Percentiles rank a stretch among this genome's conserved stretches.
Conservation (phyloP, 2,113 vertebrate genomes). For the Vidua macroura region DNA sequence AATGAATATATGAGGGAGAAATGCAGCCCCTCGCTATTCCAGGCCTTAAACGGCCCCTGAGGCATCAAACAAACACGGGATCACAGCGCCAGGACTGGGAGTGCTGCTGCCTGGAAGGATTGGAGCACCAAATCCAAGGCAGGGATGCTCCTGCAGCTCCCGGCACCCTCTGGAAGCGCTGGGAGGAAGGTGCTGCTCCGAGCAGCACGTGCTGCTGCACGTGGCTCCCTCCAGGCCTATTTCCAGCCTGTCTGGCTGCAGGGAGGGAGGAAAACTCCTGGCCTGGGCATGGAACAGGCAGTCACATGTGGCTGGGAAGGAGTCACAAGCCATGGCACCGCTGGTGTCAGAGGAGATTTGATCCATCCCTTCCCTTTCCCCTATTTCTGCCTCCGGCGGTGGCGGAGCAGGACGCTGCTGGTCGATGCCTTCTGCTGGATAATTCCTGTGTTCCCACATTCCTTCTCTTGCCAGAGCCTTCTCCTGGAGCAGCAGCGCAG, state of each 20-base stretch:
- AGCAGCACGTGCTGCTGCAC: not conserved
- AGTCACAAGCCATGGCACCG: not conserved
- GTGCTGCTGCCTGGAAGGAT: accelerated
- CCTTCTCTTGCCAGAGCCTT: not conserved
- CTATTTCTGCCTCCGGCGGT: not conserved
- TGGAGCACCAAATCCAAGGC: accelerated
- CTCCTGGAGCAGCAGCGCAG: not conserved
- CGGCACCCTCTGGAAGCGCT: not conserved
- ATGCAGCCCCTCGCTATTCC: not conserved
- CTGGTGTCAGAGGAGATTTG: not conserved
- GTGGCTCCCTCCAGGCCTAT: not conserved
- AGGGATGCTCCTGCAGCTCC: not conserved
- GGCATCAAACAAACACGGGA: not conserved
- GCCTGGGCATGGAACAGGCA: not conserved
- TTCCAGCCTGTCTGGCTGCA: not conserved
- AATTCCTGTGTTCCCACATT: not conserved
- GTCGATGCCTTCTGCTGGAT: not conserved
- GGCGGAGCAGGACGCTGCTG: not conserved
- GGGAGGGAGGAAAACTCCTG: not conserved
- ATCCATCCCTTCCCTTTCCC: constrained; percentile 23
- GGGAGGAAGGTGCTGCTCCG: not conserved
- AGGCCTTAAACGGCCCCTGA: not conserved
- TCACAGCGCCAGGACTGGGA: not conserved
- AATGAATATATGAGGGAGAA: not conserved
- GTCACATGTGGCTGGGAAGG: not conserved